These are phyloP conservation scores for Bathybates hornii DNA, from an alignment of 2,113 vertebrate species.

Conservation along the genomic window DNA sequence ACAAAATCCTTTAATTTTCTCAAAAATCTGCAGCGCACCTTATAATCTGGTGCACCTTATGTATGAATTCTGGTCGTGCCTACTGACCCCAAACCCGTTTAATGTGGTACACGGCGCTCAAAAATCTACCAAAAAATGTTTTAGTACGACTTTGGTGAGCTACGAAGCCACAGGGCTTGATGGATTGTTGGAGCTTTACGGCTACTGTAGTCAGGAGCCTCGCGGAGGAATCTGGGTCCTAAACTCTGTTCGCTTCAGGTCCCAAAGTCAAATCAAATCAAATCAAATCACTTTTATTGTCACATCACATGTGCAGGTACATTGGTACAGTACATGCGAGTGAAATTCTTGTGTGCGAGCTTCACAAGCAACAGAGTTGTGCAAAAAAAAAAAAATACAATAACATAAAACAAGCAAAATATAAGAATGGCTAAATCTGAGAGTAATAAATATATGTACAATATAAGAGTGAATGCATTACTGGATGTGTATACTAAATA, in stretches of 20 bases:
- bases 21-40: not conserved
- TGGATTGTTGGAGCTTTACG: not conserved
- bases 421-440: too few species aligned
- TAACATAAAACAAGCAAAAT: too few species aligned
- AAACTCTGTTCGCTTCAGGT: accelerated
- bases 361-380: too few species aligned
- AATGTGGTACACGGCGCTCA: accelerated
- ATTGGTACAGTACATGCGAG: too few species aligned
- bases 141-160: accelerated
- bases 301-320: too few species aligned
- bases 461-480: too few species aligned
- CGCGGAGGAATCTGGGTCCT: accelerated
- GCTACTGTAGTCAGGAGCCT: accelerated
- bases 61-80: not conserved
- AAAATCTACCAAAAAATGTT: not conserved
- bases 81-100: not conserved
- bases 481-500: too few species aligned
- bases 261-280: too few species aligned
- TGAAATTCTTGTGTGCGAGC: too few species aligned
- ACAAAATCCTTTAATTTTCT: not conserved
- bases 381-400: too few species aligned
- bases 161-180: accelerated
- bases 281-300: too few species aligned
- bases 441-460: too few species aligned
- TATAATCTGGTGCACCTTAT: not conserved